A percentile compares a stretch with the other conserved stretches of the same genome.
phyloP scores from a whole-genome alignment of 2,113 vertebrate species.

The Isurus oxyrinchus region DNA sequence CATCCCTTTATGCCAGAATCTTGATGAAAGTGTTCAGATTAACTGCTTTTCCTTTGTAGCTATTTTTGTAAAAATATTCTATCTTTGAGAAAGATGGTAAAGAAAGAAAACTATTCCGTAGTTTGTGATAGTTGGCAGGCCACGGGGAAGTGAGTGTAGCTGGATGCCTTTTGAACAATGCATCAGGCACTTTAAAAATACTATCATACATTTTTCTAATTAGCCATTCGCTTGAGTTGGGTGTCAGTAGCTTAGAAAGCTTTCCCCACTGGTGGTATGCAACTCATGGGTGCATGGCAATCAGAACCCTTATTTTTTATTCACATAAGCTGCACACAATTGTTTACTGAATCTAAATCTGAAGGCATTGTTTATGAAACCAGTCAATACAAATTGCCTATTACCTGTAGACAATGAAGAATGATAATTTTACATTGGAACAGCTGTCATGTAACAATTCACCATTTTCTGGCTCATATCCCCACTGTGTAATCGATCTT shows the following conservation, averaged over 20 bases:
- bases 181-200: neutral
- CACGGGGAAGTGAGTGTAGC: too few species aligned
- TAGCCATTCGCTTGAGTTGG: neutral
- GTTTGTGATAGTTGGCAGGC: too few species aligned
- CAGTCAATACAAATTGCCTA: neutral
- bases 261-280: neutral
- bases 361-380: neutral
- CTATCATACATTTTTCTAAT: neutral
- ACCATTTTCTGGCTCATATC: neutral
- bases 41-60: too few species aligned
- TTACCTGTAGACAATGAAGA: neutral
- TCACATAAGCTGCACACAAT: neutral
- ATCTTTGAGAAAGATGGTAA: too few species aligned
- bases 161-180: too few species aligned
- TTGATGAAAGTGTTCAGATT: too few species aligned
- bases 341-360: neutral
- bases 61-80: too few species aligned
- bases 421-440: neutral
- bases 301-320: neutral
- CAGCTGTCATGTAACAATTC: neutral
- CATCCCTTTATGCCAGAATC: too few species aligned
- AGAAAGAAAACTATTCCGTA: too few species aligned
- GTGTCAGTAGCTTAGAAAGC: neutral
- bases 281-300: neutral
- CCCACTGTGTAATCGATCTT: neutral